Evolutionary conservation across 2,888 invertebrate genomes (phyloP).

Genomic region (Lasioglossum calceatum): DNA sequence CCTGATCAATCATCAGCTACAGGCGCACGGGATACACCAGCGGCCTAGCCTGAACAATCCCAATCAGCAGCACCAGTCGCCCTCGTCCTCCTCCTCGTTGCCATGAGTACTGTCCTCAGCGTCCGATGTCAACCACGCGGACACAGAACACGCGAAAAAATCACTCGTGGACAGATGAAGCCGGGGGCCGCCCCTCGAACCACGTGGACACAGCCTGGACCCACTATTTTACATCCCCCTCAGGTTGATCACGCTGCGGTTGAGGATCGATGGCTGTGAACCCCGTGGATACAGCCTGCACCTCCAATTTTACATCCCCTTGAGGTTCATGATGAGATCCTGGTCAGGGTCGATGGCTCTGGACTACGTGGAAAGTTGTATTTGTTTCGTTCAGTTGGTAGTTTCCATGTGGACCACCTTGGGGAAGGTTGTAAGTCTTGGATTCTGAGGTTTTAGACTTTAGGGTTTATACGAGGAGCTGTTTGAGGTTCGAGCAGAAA

Average conservation of each 20-base stretch:
- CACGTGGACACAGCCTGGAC: conserved; percentile 29
- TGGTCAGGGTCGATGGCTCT: not conserved
- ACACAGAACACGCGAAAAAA: conserved; percentile 27
- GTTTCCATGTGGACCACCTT: not conserved
- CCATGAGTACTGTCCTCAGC: conserved; percentile 74
- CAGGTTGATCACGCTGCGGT: not conserved
- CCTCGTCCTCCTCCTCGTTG: conserved; percentile 70
- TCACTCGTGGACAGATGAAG: conserved; percentile 60
- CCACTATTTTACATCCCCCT: not conserved
- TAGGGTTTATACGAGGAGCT: too few relatives aligned
- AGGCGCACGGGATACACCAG: conserved; percentile 91
- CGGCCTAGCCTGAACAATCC: conserved; percentile 85
- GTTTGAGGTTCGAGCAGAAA: too few relatives aligned
- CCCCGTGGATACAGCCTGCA: not conserved
- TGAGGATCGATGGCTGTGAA: not conserved
- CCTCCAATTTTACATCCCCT: not conserved
- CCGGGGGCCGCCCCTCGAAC: conserved; percentile 28
- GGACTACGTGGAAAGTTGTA: not conserved
- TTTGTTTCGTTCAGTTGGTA: not conserved
- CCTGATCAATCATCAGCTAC: conserved; percentile 91
- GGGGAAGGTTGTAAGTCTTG: not conserved
- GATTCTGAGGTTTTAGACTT: not conserved
- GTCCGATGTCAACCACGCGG: conserved; percentile 42
- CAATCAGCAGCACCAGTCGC: conserved; percentile 73
- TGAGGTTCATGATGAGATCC: conserved; percentile 2